Evolutionary conservation across 2,113 vertebrate genomes (phyloP), one percentile per base, ranked within the genome.

Genomic region (Lipophrys pholis): DNA sequence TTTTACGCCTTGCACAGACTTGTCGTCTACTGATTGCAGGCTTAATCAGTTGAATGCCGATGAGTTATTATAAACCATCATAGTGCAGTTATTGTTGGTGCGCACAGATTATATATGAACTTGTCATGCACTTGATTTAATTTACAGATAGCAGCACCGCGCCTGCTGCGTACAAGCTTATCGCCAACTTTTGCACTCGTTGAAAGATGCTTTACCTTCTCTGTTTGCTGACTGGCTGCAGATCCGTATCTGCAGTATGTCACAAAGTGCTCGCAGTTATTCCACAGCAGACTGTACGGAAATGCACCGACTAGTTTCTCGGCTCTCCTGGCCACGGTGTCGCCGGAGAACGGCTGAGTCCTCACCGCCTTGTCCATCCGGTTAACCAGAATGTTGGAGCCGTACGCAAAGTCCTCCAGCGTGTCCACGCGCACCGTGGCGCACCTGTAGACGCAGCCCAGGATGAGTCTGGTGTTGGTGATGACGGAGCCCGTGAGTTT

Each of bases 191-290:
- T 2, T 30, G 21, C 21, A 4, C 21, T 30, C 21, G 21, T 30
- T 30, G 21, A 30, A 30, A 30, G 21, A 30, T 4, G 21, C 21
- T 30, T 30, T 70, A 82, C 97, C 96, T 95, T 93, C 50, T 98
- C 96, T 0, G 96, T 95, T 86, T 99, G 97, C 63, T 83, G 87
- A 81, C 97, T 98, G 53, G 86, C 75, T 0, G 94, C 76, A 12
- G 88, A 71, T n/a, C 95, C 96, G 7, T 97, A 98, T 68, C 96
- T 93, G 93, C 97, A 99, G 88, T 94, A 83, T 6, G 96, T 98
- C 41, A 94, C 96, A 62, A 97, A 98, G 91, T 99, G 97, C 82
- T 99, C 96, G 62, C 97, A 99, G 91, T 99, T 99, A 88, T 96
- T 97, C 96, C 97, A 98, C 53, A 99, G 94, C 14, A 98, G 90